Percentiles rank a stretch among this genome's conserved stretches.
Conservation (phyloP, 2,797 vertebrate genomes). For the Craterocephalus amniculus region DNA sequence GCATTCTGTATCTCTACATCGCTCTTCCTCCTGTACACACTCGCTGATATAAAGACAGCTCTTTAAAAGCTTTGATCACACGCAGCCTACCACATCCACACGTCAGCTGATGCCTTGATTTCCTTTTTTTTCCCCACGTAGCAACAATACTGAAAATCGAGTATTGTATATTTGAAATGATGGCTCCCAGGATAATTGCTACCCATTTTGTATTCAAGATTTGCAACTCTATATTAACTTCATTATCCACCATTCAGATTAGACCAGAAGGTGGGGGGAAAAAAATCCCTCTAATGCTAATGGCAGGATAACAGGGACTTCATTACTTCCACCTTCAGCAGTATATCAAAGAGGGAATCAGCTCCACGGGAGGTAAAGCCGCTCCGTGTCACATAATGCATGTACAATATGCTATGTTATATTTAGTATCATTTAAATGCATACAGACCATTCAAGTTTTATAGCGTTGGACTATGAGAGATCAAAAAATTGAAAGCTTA, state of each 20-base stretch:
- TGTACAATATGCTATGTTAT: not conserved
- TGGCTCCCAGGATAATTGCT: constrained; percentile 26
- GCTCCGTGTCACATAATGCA: constrained; percentile 18
- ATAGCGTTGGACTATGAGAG: not conserved
- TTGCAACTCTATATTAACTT: constrained; percentile 24
- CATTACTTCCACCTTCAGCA: constrained; percentile 28
- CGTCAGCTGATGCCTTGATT: constrained; percentile 18
- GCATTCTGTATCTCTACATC: not conserved
- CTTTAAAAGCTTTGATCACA: constrained; percentile 41
- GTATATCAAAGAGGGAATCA: constrained; percentile 31
- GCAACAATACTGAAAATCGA: constrained; percentile 15
- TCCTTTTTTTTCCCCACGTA: not conserved
- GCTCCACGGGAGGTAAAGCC: not conserved
- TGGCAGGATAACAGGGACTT: constrained; percentile 19
- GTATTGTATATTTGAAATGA: constrained; percentile 9
- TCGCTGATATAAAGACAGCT: constrained; percentile 25
- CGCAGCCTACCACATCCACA: constrained; percentile 7
- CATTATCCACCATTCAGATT: constrained; percentile 39
- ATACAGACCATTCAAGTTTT: not conserved
- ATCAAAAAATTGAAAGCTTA: not conserved
- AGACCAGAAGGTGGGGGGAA: not conserved
- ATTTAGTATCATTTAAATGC: not conserved
- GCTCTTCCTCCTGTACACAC: not conserved
- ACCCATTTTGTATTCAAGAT: constrained; percentile 34
- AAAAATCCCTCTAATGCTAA: not conserved